Evolutionary conservation across 2,113 vertebrate species (phyloP).

Genomic region (Myxocyprinus asiaticus): DNA sequence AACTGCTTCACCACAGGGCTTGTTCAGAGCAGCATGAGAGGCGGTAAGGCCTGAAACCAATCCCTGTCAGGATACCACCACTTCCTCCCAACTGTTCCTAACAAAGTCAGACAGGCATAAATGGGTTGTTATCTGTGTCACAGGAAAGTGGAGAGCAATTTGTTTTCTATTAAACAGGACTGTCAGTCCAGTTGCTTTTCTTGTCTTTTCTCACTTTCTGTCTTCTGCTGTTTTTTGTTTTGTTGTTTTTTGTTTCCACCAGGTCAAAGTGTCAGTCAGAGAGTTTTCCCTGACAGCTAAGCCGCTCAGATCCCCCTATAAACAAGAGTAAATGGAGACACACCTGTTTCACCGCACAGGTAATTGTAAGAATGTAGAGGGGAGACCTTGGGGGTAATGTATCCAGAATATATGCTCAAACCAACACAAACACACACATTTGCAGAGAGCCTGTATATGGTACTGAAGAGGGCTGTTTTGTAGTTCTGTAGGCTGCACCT

Average conservation of each 20-base stretch:
- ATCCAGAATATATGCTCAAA: slow-evolving; percentile 79
- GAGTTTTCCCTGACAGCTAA: slow-evolving; percentile 69
- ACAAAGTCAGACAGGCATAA: slow-evolving; percentile 88
- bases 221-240: slow-evolving; percentile 57
- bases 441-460: slow-evolving; percentile 78
- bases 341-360: slow-evolving; percentile 56
- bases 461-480: slow-evolving; percentile 74
- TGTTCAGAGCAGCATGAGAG: slow-evolving; percentile 70
- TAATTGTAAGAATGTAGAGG: slow-evolving; percentile 68
- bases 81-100: slow-evolving; percentile 87
- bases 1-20: slow-evolving; percentile 87
- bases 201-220: slow-evolving; percentile 68
- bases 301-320: slow-evolving; percentile 43
- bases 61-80: slow-evolving; percentile 81
- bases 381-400: slow-evolving; percentile 80
- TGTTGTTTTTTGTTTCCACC: slow-evolving; percentile 67
- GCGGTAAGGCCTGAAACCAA: slow-evolving; percentile 80
- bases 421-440: slow-evolving; percentile 68
- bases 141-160: slow-evolving; percentile 85
- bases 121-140: slow-evolving; percentile 83
- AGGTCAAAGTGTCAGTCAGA: slow-evolving; percentile 65
- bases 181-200: slow-evolving; percentile 61
- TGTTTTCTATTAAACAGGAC: slow-evolving; percentile 87
- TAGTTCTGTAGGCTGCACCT: slow-evolving; percentile 51
- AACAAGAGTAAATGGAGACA: slow-evolving; percentile 55